A percentile compares a stretch with the other conserved stretches of the same genome.
Evolutionary conservation across 2,113 vertebrate genomes (phyloP).

Genomic region (Calidris pygmaea): DNA sequence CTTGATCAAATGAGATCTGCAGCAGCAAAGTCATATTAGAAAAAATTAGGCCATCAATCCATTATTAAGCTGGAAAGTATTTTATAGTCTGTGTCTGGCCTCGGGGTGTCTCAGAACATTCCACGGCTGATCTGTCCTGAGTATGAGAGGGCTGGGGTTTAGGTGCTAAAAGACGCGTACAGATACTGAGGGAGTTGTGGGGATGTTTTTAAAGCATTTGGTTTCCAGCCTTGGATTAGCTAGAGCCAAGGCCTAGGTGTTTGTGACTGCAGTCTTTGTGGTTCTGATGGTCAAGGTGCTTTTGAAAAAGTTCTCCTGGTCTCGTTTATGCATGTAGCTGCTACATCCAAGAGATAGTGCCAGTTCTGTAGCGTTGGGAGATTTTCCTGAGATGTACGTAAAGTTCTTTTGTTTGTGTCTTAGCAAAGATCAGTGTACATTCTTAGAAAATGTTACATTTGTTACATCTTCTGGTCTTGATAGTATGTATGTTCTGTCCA

Average conservation of each 20-base stretch:
- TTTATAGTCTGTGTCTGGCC: slow-evolving; percentile 11
- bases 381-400: background rate
- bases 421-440: background rate
- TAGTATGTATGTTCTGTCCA: background rate
- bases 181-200: background rate
- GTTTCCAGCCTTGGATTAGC: background rate
- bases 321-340: background rate
- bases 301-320: background rate
- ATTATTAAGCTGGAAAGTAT: slow-evolving; percentile 36
- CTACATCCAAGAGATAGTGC: background rate
- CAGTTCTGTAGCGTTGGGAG: background rate
- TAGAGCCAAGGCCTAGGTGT: background rate
- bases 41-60: slow-evolving; percentile 60
- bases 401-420: background rate
- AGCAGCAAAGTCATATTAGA: slow-evolving; percentile 48
- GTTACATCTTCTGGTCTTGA: background rate
- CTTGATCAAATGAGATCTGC: slow-evolving; percentile 47
- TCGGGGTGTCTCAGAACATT: background rate
- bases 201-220: background rate
- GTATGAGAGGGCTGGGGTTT: background rate
- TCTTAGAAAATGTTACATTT: background rate
- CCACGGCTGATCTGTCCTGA: background rate
- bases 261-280: background rate
- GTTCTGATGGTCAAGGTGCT: background rate
- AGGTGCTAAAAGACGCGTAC: background rate